These are phyloP conservation scores for Benthosema pterotum DNA, from an alignment of 2,797 vertebrate genomes.

Conservation along the genomic window DNA sequence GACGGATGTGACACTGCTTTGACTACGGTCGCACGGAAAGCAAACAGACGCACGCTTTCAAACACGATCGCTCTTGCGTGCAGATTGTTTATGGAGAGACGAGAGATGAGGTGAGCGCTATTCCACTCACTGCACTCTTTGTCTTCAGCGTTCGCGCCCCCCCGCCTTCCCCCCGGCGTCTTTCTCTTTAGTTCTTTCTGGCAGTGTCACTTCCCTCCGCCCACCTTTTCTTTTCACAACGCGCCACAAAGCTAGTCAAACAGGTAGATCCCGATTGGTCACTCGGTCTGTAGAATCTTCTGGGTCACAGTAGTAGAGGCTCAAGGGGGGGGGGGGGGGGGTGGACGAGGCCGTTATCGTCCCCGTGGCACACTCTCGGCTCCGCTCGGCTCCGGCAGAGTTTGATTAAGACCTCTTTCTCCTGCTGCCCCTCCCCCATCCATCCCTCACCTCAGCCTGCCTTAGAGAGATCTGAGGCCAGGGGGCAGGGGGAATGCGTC, in stretches of 20 bases:
- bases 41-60: too few relatives aligned
- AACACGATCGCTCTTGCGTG: too few relatives aligned
- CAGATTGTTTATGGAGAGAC: not conserved
- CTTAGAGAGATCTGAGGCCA: slow-evolving; percentile 30
- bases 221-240: not conserved
- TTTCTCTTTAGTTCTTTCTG: slow-evolving; percentile 9
- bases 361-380: slow-evolving; percentile 42
- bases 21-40: too few relatives aligned
- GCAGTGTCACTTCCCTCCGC: not conserved
- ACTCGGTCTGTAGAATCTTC: slow-evolving; percentile 24
- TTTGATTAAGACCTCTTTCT: slow-evolving; percentile 53
- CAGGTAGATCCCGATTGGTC: slow-evolving; percentile 55
- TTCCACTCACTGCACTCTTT: slow-evolving; percentile 10
- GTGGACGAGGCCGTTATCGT: slow-evolving; percentile 13
- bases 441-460: slow-evolving; percentile 52
- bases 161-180: not conserved
- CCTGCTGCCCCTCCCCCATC: slow-evolving; percentile 35
- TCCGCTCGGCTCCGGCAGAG: slow-evolving; percentile 25
- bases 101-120: not conserved
- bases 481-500: slow-evolving; percentile 33
- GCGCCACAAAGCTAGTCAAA: slow-evolving; percentile 38
- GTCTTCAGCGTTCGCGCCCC: slow-evolving; percentile 23
- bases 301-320: slow-evolving; percentile 44
- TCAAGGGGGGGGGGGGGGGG: too few relatives aligned
- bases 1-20: too few relatives aligned